These are phyloP conservation scores for Malurus alboscapulatus DNA, from an alignment of 2,113 vertebrate species.

Conservation along the genomic window DNA sequence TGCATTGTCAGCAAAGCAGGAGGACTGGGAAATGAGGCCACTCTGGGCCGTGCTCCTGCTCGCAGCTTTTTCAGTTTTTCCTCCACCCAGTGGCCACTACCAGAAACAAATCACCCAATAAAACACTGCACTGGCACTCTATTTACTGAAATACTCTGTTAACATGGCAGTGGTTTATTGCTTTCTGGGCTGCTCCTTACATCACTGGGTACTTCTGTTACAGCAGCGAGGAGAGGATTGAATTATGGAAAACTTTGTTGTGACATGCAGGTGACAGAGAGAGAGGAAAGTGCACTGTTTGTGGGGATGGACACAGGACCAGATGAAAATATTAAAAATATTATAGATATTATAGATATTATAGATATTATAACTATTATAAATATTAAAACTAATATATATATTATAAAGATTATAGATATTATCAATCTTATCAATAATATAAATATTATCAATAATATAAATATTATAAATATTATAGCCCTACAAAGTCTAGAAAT, in stretches of 20 bases:
- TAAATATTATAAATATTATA: not conserved
- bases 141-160: not conserved
- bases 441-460: too few relatives aligned
- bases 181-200: not conserved
- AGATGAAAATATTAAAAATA: not conserved
- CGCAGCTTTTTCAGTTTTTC: constrained; percentile 39
- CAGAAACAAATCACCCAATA: constrained; percentile 21
- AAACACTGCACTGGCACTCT: not conserved
- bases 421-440: too few relatives aligned
- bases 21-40: not conserved
- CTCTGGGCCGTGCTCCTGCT: not conserved
- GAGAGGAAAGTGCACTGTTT: not conserved
- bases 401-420: too few relatives aligned
- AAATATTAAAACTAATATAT: too few relatives aligned
- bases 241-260: accelerated
- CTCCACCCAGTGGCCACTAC: constrained; percentile 58
- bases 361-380: too few relatives aligned
- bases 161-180: not conserved
- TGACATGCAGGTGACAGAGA: not conserved
- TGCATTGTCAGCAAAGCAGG: not conserved
- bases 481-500: not conserved
- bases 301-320: not conserved
- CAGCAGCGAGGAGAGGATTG: accelerated
- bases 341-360: too few relatives aligned
- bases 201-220: not conserved